Evolutionary conservation across 2,888 invertebrate genomes (phyloP), one percentile per base, ranked within the genome.

Genomic region (Campoplex nolae): DNA sequence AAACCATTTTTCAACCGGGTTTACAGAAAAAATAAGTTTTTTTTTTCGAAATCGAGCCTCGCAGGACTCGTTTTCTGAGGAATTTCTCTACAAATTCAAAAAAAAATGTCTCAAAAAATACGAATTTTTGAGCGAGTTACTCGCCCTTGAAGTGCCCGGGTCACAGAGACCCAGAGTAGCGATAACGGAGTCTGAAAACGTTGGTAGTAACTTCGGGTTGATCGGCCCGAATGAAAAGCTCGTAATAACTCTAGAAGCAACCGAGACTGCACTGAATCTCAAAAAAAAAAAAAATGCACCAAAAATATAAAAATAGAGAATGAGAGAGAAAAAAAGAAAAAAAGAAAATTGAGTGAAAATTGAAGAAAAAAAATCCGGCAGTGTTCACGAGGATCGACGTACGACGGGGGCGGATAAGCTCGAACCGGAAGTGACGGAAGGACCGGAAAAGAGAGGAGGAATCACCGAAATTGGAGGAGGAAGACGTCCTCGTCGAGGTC

Each of bases 351-450:
- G 65, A 73, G 62, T 32, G n/a, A 51, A 51, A 71, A 62, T 23
- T 23, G 23, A 23, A 23, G 23, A 23, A 73, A 18, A 68, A 68
- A 77, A 84, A 67, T 68, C 51, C 84, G 87, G 87, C 93, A 94
- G 94, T 92, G 93, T 93, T 86, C 92, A 94, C 93, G 93, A 94
- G 93, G 92, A 93, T 74, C 91, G 92, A 85, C 54, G 48, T 35
- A n/a, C 65, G 32, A 91, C 90, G 85, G 90, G 90, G 87, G 92
- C 91, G 91, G 91, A 89, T 82, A 84, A 85, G 87, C 51, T 84
- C 88, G 32, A 32, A 62, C 16, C 32, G 62, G 32, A 62, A 54
- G 78, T 28, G 23, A 45, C 9, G n/a, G 51, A 56, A 77, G 76
- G 45, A 32, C 7, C 35, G 78, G 56, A 80, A 76, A 77, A 88